phyloP scores from a whole-genome alignment of 2,888 invertebrate genomes.

The Laothoe populi region DNA sequence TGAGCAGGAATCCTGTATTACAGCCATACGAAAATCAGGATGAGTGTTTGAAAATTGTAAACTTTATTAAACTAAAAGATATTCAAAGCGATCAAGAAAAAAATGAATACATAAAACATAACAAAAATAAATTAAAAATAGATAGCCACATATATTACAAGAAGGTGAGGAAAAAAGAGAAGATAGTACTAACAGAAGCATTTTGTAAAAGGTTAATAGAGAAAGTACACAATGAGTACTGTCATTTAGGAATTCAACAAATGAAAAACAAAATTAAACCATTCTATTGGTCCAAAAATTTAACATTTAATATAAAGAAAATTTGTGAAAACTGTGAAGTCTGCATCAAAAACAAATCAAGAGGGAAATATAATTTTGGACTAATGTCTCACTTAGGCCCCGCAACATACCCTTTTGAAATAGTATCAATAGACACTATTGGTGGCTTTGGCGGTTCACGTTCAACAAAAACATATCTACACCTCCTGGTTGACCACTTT shows the following conservation, averaged over 20 bases:
- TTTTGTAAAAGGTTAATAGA: not conserved
- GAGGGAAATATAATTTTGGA: slow-evolving; percentile 37
- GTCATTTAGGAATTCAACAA: not conserved
- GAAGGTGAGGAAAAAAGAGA: not conserved
- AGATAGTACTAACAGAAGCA: slow-evolving; percentile 11
- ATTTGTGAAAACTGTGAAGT: slow-evolving; percentile 36
- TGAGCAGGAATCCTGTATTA: slow-evolving; percentile 15
- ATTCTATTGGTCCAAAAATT: slow-evolving; percentile 2
- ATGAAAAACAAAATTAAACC: not conserved
- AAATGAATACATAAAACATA: slow-evolving; percentile 1
- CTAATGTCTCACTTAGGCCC: slow-evolving; percentile 40
- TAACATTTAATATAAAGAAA: slow-evolving; percentile 34
- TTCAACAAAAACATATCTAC: slow-evolving; percentile 35
- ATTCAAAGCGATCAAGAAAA: not conserved
- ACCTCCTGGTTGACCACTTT: slow-evolving; percentile 40
- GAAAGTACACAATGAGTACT: not conserved
- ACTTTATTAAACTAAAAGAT: slow-evolving; percentile 10
- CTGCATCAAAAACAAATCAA: no score
- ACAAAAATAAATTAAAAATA: not conserved
- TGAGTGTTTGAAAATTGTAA: slow-evolving; percentile 3
- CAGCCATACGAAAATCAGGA: not conserved
- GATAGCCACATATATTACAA: not conserved
- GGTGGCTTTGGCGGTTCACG: slow-evolving; percentile 43
- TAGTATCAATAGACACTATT: slow-evolving; percentile 42
- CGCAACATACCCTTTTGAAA: not conserved